phyloP scores from a whole-genome alignment of 2,888 invertebrate genomes.

The Cyrtodaria siliqua region DNA sequence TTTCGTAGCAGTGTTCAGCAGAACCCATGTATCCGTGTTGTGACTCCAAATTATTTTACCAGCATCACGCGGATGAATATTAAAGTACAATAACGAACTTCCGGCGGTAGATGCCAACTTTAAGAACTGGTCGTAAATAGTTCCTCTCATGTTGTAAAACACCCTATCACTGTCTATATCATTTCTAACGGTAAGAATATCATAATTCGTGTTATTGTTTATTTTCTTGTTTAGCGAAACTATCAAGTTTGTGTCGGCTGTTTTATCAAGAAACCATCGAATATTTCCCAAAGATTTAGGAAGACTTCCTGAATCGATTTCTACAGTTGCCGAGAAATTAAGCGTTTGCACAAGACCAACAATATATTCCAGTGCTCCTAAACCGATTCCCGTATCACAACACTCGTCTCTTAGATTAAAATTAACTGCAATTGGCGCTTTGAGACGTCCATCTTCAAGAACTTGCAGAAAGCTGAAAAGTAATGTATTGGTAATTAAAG shows the following conservation, averaged over 20 bases:
- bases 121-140: constrained; percentile 51
- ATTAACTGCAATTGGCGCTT: neutral
- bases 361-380: constrained; percentile 35
- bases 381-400: constrained; percentile 34
- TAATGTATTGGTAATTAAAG: no score
- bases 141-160: constrained; percentile 66
- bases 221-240: constrained; percentile 48
- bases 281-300: constrained; percentile 62
- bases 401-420: neutral
- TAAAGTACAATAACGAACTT: constrained; percentile 85
- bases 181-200: constrained; percentile 67
- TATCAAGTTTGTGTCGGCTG: constrained; percentile 46
- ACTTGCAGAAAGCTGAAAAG: neutral
- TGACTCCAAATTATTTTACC: constrained; percentile 94
- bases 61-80: constrained; percentile 88
- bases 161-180: constrained; percentile 60
- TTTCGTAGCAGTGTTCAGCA: constrained; percentile 89
- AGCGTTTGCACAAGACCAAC: constrained; percentile 1
- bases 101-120: constrained; percentile 65
- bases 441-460: neutral
- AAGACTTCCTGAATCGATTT: constrained; percentile 42
- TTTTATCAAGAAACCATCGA: constrained; percentile 59
- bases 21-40: constrained; percentile 91
- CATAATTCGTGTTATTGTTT: constrained; percentile 42
- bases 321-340: constrained; percentile 11